phyloP scores from a whole-genome alignment of 2,888 invertebrate genomes.

The Lasius fuliginosus region DNA sequence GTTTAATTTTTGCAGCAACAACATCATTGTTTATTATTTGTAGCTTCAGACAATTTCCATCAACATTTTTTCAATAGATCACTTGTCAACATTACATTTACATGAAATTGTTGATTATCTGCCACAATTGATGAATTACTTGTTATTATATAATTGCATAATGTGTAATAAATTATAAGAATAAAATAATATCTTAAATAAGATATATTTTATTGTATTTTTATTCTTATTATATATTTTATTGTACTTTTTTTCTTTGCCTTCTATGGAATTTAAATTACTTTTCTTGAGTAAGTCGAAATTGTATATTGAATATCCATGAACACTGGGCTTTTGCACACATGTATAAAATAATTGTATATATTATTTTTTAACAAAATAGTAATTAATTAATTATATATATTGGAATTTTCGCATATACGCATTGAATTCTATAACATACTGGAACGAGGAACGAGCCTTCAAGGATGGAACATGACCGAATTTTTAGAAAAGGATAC shows the following conservation, averaged over 20 bases:
- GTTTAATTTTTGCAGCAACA: constrained; percentile 88
- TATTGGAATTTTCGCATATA: too few species aligned
- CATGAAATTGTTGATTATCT: neutral
- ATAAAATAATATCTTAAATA: constrained; percentile 7
- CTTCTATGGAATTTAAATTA: neutral
- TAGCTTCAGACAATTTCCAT: neutral
- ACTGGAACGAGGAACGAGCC: too few species aligned
- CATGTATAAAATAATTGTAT: too few species aligned
- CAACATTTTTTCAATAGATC: neutral
- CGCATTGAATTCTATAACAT: too few species aligned
- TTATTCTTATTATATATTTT: too few species aligned
- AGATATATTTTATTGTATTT: neutral
- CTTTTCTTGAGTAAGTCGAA: neutral
- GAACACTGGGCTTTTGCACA: too few species aligned
- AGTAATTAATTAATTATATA: too few species aligned
- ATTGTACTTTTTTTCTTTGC: neutral
- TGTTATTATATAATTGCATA: constrained; percentile 6
- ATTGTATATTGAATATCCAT: too few species aligned
- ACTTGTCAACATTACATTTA: neutral
- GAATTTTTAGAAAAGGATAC: too few species aligned
- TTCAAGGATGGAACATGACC: too few species aligned
- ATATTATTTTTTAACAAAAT: too few species aligned
- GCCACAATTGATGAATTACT: neutral
- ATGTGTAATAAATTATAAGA: constrained; percentile 10
- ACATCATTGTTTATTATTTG: neutral